phyloP scores from a whole-genome alignment of 2,888 invertebrate genomes.

The Auanema freiburgensis region DNA sequence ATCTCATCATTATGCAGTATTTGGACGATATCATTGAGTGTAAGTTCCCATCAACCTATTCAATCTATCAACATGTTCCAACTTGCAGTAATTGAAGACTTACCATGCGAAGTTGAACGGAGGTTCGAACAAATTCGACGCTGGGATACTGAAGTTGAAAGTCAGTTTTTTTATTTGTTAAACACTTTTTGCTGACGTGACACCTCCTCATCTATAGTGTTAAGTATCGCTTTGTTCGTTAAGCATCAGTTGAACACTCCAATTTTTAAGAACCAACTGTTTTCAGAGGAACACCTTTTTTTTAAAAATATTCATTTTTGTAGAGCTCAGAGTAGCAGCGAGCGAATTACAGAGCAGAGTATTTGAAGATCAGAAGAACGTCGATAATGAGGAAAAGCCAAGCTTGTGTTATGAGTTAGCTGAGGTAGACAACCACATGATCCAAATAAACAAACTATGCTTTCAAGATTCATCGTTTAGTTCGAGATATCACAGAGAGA shows the following conservation, averaged over 20 bases:
- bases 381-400: slow-evolving; percentile 3
- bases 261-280: background rate
- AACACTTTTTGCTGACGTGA: no score
- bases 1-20: slow-evolving; percentile 18
- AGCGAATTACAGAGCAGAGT: background rate
- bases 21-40: slow-evolving; percentile 21
- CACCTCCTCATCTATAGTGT: no score
- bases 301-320: no score
- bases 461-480: slow-evolving; percentile 75
- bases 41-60: slow-evolving; percentile 6
- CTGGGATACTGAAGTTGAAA: slow-evolving; percentile 11
- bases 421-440: background rate
- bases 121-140: slow-evolving; percentile 13
- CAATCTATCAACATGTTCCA: background rate
- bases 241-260: background rate
- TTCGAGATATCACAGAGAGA: slow-evolving; percentile 91
- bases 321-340: slow-evolving; percentile 4
- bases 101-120: slow-evolving; percentile 18
- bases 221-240: no score
- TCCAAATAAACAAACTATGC: no score
- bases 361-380: slow-evolving; percentile 3
- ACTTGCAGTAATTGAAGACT: slow-evolving; percentile 18
- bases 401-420: slow-evolving; percentile 1
- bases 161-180: slow-evolving; percentile 6
- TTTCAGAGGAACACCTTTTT: slow-evolving; percentile 1